Percentiles rank a stretch among this genome's conserved stretches.
Conservation (phyloP, 1,140 invertebrate genomes). For the Panagrolaimus sp. region DNA sequence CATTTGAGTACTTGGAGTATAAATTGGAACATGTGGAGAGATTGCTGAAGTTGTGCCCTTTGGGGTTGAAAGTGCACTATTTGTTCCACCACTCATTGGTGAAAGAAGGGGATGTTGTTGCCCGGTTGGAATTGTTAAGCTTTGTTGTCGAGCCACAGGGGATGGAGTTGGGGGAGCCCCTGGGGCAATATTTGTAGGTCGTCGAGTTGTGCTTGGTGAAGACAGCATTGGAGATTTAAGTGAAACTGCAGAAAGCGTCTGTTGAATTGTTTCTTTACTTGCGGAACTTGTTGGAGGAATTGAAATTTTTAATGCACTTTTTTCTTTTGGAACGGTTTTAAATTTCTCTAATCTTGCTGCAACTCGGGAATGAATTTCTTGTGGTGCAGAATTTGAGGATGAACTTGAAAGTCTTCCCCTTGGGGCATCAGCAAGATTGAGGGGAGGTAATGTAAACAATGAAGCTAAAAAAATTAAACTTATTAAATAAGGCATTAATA, state of each 20-base stretch:
- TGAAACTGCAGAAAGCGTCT: background rate
- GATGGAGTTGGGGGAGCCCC: background rate
- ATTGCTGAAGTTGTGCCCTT: background rate
- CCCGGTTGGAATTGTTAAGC: background rate
- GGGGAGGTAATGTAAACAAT: too few relatives aligned
- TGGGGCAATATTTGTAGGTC: background rate
- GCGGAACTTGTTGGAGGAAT: background rate
- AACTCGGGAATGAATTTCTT: background rate
- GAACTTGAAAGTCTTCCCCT: too few relatives aligned
- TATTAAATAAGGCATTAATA: background rate
- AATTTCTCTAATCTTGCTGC: conserved; percentile 1
- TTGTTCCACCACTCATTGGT: too few relatives aligned
- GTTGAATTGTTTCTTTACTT: background rate
- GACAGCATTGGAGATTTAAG: background rate
- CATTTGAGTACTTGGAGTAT: background rate
- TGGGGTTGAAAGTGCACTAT: too few relatives aligned
- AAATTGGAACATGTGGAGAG: background rate
- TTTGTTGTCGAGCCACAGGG: background rate
- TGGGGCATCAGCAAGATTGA: too few relatives aligned
- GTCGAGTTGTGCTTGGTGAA: background rate
- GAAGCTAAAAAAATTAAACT: too few relatives aligned
- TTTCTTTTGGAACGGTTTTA: background rate
- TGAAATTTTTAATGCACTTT: background rate
- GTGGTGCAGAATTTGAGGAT: too few relatives aligned
- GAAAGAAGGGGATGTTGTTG: too few relatives aligned